phyloP scores from a whole-genome alignment of 64 coral and sea anemone species.

The Montipora sp. region DNA sequence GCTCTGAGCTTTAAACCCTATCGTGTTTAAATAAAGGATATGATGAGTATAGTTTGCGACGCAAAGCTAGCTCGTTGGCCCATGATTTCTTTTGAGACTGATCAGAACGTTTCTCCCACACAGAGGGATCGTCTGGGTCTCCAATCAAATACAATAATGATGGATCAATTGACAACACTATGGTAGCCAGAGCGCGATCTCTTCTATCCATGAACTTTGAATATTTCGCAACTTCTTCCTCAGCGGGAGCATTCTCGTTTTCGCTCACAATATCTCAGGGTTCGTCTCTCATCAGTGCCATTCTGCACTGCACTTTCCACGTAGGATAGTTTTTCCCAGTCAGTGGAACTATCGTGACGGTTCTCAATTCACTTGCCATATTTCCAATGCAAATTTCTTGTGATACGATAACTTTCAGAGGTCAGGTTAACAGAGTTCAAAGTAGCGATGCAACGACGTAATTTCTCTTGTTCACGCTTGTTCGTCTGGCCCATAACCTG shows the following conservation, averaged over 20 bases:
- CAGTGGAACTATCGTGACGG: too few species aligned
- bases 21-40: too few species aligned
- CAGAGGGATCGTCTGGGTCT: slow-evolving; percentile 37
- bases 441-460: too few species aligned
- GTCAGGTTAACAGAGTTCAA: too few species aligned
- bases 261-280: neutral
- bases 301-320: slow-evolving; percentile 66
- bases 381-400: too few species aligned
- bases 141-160: slow-evolving; percentile 24
- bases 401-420: too few species aligned
- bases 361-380: too few species aligned
- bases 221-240: neutral
- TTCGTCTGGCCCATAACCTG: too few species aligned
- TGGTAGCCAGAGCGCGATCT: neutral
- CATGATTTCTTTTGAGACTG: slow-evolving; percentile 55
- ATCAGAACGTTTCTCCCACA: slow-evolving; percentile 20
- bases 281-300: slow-evolving; percentile 31
- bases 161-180: slow-evolving; percentile 37
- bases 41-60: slow-evolving; percentile 8
- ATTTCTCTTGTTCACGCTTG: too few species aligned
- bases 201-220: neutral
- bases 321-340: neutral
- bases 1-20: too few species aligned
- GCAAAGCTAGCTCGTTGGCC: slow-evolving; percentile 37
- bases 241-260: neutral